phyloP scores from a whole-genome alignment of 2,888 invertebrate genomes.

The Oscheius onirici region DNA sequence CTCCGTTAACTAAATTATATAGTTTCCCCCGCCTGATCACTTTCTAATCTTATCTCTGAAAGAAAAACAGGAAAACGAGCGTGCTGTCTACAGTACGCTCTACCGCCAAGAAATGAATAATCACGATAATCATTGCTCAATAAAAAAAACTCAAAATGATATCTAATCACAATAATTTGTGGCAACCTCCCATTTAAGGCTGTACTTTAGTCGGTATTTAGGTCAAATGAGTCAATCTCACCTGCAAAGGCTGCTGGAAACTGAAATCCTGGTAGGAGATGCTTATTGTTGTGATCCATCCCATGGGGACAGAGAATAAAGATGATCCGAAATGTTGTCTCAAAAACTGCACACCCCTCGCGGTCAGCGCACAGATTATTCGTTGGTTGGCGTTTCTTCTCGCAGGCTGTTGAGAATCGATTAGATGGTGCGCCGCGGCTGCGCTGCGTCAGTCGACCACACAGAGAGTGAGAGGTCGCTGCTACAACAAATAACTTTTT shows the following conservation, averaged over 20 bases:
- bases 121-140: too few species aligned
- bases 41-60: too few species aligned
- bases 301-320: constrained; percentile 34
- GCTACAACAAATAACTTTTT: constrained; percentile 17
- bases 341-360: constrained; percentile 36
- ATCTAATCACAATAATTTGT: too few species aligned
- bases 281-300: constrained; percentile 50
- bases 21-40: too few species aligned
- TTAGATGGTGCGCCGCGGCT: constrained; percentile 31
- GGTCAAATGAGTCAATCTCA: constrained; percentile 16
- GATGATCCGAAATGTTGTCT: constrained; percentile 14
- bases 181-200: background rate
- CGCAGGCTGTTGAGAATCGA: constrained; percentile 25
- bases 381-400: constrained; percentile 31
- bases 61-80: too few species aligned
- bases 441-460: constrained; percentile 28
- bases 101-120: too few species aligned
- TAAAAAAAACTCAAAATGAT: too few species aligned
- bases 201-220: background rate
- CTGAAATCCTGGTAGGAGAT: constrained; percentile 43
- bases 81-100: too few species aligned
- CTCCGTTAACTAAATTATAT: too few species aligned
- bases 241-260: constrained; percentile 40
- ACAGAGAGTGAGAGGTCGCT: background rate
- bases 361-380: constrained; percentile 33